phyloP scores from a whole-genome alignment of 2,888 invertebrate species.

The Phengaris arion region DNA sequence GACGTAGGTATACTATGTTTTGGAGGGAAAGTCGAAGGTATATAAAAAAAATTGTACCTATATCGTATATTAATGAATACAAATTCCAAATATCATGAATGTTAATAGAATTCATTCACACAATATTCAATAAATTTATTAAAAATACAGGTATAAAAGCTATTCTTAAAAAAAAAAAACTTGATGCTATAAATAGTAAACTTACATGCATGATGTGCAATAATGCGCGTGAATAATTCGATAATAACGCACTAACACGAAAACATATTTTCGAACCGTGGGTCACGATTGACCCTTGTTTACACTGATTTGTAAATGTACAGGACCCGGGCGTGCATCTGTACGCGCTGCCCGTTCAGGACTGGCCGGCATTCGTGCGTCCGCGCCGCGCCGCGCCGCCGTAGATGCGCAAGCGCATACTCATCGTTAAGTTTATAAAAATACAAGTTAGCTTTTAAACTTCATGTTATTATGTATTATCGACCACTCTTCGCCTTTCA shows the following conservation, averaged over 20 bases:
- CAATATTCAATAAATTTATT: too few relatives aligned
- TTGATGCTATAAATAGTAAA: conserved; percentile 36
- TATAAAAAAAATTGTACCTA: too few relatives aligned
- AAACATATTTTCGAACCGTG: conserved; percentile 59
- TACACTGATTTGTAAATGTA: conserved; percentile 38
- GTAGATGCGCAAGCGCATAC: conserved; percentile 41
- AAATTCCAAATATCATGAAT: too few relatives aligned
- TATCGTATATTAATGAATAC: too few relatives aligned
- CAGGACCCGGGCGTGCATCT: conserved; percentile 47
- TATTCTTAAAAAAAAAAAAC: not conserved
- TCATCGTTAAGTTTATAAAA: conserved; percentile 31
- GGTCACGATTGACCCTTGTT: conserved; percentile 59
- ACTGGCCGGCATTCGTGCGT: conserved; percentile 45
- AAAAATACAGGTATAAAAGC: not conserved
- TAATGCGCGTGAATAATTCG: conserved; percentile 46
- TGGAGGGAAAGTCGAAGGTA: not conserved
- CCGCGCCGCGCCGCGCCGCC: conserved; percentile 33
- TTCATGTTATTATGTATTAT: conserved; percentile 18
- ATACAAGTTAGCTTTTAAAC: conserved; percentile 24
- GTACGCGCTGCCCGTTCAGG: conserved; percentile 49
- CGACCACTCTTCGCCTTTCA: conserved; percentile 6
- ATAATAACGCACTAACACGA: conserved; percentile 54
- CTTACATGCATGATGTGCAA: conserved; percentile 72
- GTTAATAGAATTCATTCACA: too few relatives aligned
- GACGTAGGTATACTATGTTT: not conserved